Evolutionary conservation across 2,888 invertebrate genomes (phyloP).

Genomic region (Panopea generosa): DNA sequence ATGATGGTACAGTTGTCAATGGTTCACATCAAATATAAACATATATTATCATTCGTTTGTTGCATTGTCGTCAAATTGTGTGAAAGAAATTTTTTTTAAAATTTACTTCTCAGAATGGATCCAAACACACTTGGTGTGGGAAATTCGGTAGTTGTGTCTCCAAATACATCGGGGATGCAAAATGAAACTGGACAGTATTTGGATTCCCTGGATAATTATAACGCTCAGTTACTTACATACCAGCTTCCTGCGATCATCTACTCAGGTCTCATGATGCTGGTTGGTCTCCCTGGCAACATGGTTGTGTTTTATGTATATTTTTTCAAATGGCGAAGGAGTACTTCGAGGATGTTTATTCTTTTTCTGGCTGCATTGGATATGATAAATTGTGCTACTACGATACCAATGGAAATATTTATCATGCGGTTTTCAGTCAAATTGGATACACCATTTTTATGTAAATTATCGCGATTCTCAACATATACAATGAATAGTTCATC

Average conservation of each 20-base stretch:
- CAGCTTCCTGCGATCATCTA: constrained; percentile 65
- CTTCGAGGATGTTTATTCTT: constrained; percentile 67
- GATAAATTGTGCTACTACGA: constrained; percentile 66
- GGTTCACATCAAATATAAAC: too few species aligned
- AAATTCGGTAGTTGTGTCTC: not conserved
- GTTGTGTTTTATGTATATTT: constrained; percentile 69
- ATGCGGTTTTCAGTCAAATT: constrained; percentile 62
- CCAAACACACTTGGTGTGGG: not conserved
- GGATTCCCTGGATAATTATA: constrained; percentile 15
- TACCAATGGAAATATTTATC: constrained; percentile 71
- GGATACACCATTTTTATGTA: constrained; percentile 63
- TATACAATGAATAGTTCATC: constrained; percentile 69
- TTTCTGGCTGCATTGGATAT: constrained; percentile 67
- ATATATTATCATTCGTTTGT: too few species aligned
- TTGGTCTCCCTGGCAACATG: constrained; percentile 69
- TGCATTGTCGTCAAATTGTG: too few species aligned
- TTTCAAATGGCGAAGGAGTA: constrained; percentile 68
- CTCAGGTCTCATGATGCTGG: constrained; percentile 61
- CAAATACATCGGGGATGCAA: not conserved
- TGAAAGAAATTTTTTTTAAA: too few species aligned
- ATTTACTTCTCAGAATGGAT: too few species aligned
- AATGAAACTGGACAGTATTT: not conserved
- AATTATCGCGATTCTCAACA: constrained; percentile 66
- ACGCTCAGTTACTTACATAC: constrained; percentile 28
- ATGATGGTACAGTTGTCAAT: too few species aligned